Percentiles rank a stretch among this genome's conserved stretches.
These are phyloP conservation scores for Brachymystax lenok DNA, from an alignment of 2,797 vertebrate genomes.

Conservation along the genomic window DNA sequence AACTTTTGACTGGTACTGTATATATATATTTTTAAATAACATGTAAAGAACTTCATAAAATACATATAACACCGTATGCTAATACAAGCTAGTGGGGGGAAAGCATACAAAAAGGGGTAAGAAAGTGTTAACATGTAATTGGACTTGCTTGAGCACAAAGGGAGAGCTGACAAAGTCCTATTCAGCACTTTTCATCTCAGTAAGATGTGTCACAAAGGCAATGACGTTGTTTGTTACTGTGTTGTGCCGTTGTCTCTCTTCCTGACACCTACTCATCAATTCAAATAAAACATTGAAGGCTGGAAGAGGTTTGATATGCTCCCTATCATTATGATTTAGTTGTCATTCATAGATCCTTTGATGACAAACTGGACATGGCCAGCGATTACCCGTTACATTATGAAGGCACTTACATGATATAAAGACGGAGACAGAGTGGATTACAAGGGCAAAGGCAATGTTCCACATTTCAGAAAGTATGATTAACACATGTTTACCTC, in stretches of 20 bases:
- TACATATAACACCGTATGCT: not conserved
- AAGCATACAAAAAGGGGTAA: too few species aligned
- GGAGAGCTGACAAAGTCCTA: constrained; percentile 29
- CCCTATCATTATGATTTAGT: too few species aligned
- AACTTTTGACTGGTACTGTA: too few species aligned
- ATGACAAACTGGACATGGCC: too few species aligned
- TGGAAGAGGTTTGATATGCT: constrained; percentile 18
- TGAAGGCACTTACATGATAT: too few species aligned
- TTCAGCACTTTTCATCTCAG: constrained; percentile 23
- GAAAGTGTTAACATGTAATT: not conserved
- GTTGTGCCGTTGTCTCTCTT: constrained; percentile 23
- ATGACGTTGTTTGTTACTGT: constrained; percentile 30
- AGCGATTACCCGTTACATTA: too few species aligned
- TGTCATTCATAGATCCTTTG: too few species aligned
- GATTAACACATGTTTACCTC: constrained; percentile 14
- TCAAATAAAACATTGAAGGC: constrained; percentile 19
- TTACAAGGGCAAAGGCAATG: constrained; percentile 1
- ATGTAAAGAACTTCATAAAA: too few species aligned
- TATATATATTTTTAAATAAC: too few species aligned
- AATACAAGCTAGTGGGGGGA: not conserved
- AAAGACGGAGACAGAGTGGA: not conserved
- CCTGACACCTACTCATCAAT: constrained; percentile 26
- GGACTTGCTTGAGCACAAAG: too few species aligned
- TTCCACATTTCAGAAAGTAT: constrained; percentile 29
- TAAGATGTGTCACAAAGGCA: constrained; percentile 11